Evolutionary conservation across 2,113 vertebrate species (phyloP).

Genomic region (Chauna torquata): DNA sequence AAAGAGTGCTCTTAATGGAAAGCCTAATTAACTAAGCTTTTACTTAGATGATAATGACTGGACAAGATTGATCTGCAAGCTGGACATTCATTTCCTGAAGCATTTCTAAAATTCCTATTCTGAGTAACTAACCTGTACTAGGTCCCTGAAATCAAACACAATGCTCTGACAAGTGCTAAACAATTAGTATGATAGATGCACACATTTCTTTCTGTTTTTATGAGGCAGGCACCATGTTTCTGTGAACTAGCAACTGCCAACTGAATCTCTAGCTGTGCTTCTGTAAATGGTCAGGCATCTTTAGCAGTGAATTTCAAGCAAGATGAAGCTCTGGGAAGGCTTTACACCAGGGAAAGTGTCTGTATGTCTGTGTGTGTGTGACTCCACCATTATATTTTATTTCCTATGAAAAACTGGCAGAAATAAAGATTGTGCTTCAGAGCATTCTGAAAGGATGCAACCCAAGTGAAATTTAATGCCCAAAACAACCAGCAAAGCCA

Average conservation of each 20-base stretch:
- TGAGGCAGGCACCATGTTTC: background rate
- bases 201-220: background rate
- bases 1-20: background rate
- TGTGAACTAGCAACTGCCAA: background rate
- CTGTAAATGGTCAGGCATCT: background rate
- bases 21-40: conserved; percentile 22
- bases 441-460: background rate
- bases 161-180: background rate
- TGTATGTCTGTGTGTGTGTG: background rate
- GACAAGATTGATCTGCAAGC: background rate
- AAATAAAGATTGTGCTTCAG: background rate
- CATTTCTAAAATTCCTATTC: background rate
- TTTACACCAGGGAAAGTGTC: background rate
- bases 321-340: background rate
- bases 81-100: background rate
- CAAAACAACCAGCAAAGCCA: background rate
- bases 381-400: background rate
- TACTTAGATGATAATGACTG: background rate
- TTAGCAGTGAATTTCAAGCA: background rate
- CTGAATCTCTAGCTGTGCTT: background rate
- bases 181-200: background rate
- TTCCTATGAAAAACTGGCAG: background rate
- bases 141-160: background rate
- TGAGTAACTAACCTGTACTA: background rate
- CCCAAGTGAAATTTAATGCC: background rate